Conservation (phyloP, 2,888 invertebrate genomes). For the Acronicta leporina region DNA sequence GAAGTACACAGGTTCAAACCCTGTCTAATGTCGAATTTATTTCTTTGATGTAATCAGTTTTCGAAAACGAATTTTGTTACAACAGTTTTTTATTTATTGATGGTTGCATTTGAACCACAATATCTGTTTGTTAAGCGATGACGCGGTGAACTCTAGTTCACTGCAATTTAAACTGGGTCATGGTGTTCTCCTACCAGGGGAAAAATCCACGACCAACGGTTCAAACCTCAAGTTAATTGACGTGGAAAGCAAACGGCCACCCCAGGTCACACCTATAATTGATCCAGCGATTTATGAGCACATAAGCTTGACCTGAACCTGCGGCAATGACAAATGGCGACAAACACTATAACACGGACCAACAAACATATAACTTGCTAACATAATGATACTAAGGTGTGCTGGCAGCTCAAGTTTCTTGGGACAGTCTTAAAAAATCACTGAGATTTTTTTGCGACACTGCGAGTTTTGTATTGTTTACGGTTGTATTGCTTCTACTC, state of each 20-base stretch:
- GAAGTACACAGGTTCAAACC: no score
- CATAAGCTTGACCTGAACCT: constrained; percentile 50
- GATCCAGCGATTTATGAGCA: constrained; percentile 45
- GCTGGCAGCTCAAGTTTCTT: constrained; percentile 1
- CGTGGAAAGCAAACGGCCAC: constrained; percentile 38
- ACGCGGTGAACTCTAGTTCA: no score
- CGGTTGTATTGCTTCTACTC: neutral
- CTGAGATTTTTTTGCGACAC: neutral
- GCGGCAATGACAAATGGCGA: constrained; percentile 49
- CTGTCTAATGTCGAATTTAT: no score
- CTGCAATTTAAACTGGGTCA: no score
- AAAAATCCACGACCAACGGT: constrained; percentile 29
- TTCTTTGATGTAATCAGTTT: no score
- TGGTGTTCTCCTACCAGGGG: neutral
- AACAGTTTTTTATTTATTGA: no score
- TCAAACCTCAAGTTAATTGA: constrained; percentile 40
- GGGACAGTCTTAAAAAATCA: constrained; percentile 9
- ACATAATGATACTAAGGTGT: constrained; percentile 19
- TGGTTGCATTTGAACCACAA: no score
- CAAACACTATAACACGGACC: constrained; percentile 41
- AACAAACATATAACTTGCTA: constrained; percentile 32
- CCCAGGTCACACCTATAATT: constrained; percentile 39
- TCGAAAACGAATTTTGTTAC: no score
- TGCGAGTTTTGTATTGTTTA: no score
- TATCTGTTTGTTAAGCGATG: no score